Conservation (phyloP, 1,140 invertebrate genomes). For the Camponotus pennsylvanicus region DNA sequence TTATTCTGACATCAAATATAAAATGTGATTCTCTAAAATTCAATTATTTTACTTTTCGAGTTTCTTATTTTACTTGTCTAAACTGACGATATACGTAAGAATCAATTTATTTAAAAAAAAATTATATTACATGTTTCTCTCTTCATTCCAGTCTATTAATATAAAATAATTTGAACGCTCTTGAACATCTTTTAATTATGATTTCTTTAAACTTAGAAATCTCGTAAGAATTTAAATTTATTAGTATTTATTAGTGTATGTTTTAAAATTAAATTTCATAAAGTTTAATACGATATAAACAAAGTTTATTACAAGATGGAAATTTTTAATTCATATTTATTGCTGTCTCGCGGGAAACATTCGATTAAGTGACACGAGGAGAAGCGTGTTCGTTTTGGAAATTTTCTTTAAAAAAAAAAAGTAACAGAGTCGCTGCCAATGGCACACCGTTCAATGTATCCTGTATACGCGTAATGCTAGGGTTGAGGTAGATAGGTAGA, state of each 20-base stretch:
- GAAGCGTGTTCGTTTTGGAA: not conserved
- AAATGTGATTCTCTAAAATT: not conserved
- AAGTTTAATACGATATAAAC: no score
- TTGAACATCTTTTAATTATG: no score
- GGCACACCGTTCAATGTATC: slow-evolving; percentile 38
- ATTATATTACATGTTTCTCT: not conserved
- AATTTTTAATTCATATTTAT: no score
- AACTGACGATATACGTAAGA: not conserved
- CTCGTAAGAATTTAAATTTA: no score
- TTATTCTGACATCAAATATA: not conserved
- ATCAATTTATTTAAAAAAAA: slow-evolving; percentile 7
- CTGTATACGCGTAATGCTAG: slow-evolving; percentile 14
- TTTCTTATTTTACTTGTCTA: not conserved
- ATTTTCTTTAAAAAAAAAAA: slow-evolving; percentile 15
- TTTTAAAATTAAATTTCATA: no score
- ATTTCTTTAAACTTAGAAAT: no score
- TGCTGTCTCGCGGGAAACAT: no score
- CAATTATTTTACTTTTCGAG: not conserved
- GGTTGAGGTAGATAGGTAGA: slow-evolving; percentile 74
- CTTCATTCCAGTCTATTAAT: not conserved
- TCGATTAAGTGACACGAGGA: not conserved
- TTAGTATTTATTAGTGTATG: no score
- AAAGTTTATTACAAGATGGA: no score
- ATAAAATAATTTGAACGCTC: no score
- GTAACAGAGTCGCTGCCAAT: slow-evolving; percentile 46